Evolutionary conservation across 2,113 vertebrate genomes (phyloP), one percentile per base, ranked within the genome.

Genomic region (Theristicus caerulescens): DNA sequence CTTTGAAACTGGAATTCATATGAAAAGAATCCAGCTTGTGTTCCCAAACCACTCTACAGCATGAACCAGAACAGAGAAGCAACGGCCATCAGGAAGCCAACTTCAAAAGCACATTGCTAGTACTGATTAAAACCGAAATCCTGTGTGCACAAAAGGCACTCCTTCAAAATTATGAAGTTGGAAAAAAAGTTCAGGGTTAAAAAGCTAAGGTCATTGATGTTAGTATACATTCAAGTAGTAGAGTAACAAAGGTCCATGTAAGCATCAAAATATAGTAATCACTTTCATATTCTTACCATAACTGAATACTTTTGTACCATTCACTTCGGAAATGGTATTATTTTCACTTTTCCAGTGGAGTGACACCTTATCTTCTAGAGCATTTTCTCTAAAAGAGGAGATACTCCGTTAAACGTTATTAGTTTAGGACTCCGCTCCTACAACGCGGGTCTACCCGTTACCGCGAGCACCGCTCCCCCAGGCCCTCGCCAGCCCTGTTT

Each of bases 271-370:
- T 4, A 79, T 66, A 59, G 4, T 17, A 77, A 11, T 0, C 11
- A 7, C 26, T 66, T 71, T 16, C 19, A 22, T 21, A 42, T 25
- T 36, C 98, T 97, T 98, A 99, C 99, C 99, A 51, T 99, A 99
- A 92, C 38, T 98, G 92, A 99, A 99, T 21, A 97, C 97, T 95
- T 98, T 99, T 55, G 97, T 98, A 10, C 99, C 98, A 92, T 99
- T 99, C 16, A 98, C 80, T 84, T 99, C 99, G 17, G 98, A 98
- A 80, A 99, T 86, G 4, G 96, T 98, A 65, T 99, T 98, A 29
- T 95, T 94, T 42, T 99, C 99, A 17, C 98, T 97, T 97, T 98
- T 99, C 99, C 99, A 99, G 47, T 97, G 96, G 31, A 99, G 14
- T 4, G 98, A 93, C 4, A 88, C 95, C 12, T 97, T 97, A 44